Evolutionary conservation across 2,113 vertebrate genomes (phyloP), one percentile per base, ranked within the genome.

Genomic region (Hucho hucho): DNA sequence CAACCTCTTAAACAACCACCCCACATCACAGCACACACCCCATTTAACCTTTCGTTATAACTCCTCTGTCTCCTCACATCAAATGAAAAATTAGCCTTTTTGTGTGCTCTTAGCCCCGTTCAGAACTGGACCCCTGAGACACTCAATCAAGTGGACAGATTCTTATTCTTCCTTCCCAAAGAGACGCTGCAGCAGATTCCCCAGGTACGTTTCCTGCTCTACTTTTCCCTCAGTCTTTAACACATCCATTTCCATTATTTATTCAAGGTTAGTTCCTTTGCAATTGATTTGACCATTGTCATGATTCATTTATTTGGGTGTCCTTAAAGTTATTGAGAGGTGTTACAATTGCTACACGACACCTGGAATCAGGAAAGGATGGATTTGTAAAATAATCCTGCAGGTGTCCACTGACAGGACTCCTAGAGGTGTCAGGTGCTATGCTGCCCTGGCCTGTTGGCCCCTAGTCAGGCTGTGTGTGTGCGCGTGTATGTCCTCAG

Each of bases 151-250:
- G 84, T 94, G 70, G 92, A 84, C 75, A 82, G 93, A 1, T 91
- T 95, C 61, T 70, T 94, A 56, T 91, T 94, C 82, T 94, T 94
- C 80, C 87, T 95, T 37, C 84, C 93, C 4, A 43, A 47, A 1
- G 53, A 79, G 16, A 82, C 20, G 2, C 80, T 95, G 67, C 83
- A 91, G 76, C 72, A 87, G 58, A 87, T 95, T 69, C 79, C 92
- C 18, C 32, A 3, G 65, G 94, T 95, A 87, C 75, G 88, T 79
- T 77, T 1, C 24, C 58, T 29, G 18, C n/a, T 43, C 6, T 12
- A 0, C 63, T 68, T 16, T 14, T 3, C 22, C 16, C 13, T 69
- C 74, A 68, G 11, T 61, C n/a, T 53, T 64, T 4, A 25, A 43
- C 43, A 11, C 6, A 28, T 29, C 49, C 66, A 3, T 56, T 68